These are phyloP conservation scores for Nephila pilipes DNA, from an alignment of 1,140 invertebrate species.

Conservation along the genomic window DNA sequence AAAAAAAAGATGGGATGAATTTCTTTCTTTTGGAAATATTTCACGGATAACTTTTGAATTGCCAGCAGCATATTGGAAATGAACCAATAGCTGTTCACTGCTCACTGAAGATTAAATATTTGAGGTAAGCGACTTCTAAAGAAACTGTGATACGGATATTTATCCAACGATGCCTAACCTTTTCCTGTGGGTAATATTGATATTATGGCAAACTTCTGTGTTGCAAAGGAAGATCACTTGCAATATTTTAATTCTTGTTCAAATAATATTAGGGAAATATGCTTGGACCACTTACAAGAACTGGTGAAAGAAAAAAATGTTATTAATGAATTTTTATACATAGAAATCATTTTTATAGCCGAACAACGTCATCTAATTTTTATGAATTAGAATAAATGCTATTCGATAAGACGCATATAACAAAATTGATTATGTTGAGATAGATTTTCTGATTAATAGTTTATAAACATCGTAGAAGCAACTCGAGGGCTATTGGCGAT, in stretches of 20 bases:
- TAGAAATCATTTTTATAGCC: no score
- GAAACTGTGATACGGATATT: background rate
- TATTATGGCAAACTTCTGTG: background rate
- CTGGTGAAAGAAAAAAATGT: no score
- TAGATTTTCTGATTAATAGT: no score
- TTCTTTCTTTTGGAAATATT: conserved; percentile 14
- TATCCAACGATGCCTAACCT: background rate
- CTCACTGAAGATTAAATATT: conserved; percentile 1
- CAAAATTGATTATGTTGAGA: no score
- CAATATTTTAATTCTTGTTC: background rate
- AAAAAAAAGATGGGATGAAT: background rate
- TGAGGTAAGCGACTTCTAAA: conserved; percentile 18
- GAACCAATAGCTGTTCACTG: background rate
- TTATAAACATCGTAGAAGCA: no score
- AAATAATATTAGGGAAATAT: no score
- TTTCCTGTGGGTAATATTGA: background rate
- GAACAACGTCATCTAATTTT: no score
- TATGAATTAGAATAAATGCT: no score
- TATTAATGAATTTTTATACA: no score
- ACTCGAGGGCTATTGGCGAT: no score
- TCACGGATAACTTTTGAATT: background rate
- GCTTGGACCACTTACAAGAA: no score
- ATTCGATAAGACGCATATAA: no score
- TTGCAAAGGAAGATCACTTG: background rate
- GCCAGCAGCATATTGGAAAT: conserved; percentile 28